phyloP scores from a whole-genome alignment of 2,797 vertebrate genomes.

The Macrochelys suwanniensis region DNA sequence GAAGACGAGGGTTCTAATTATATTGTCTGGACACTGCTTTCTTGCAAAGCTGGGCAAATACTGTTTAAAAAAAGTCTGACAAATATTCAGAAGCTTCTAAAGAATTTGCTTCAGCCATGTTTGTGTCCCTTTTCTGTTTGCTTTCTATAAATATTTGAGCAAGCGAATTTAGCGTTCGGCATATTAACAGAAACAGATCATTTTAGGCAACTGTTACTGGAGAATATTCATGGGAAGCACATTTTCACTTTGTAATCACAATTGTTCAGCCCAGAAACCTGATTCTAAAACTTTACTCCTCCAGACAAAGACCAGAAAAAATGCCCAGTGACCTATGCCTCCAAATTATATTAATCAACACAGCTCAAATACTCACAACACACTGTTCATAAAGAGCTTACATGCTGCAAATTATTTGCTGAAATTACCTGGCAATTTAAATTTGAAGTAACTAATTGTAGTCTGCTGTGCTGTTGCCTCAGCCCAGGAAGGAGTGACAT shows the following conservation, averaged over 20 bases:
- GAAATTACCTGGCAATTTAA: not conserved
- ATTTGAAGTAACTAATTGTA: not conserved
- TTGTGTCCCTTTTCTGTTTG: not conserved
- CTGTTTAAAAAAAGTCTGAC: not conserved
- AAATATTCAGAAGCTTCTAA: not conserved
- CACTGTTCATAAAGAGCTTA: not conserved
- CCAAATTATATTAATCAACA: not conserved
- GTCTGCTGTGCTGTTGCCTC: not conserved
- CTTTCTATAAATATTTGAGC: not conserved
- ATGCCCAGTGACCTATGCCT: not conserved
- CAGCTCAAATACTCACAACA: not conserved
- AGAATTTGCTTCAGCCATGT: not conserved
- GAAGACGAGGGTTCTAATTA: not conserved
- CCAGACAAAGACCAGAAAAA: not conserved
- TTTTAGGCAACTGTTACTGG: not conserved
- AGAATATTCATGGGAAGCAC: not conserved
- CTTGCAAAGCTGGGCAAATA: not conserved
- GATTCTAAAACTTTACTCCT: not conserved
- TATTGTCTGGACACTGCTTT: not conserved
- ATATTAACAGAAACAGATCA: not conserved
- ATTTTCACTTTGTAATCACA: not conserved
- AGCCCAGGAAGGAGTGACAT: not conserved
- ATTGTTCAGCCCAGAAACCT: not conserved
- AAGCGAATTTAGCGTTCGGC: not conserved
- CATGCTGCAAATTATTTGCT: not conserved